These are phyloP conservation scores for Malacoctenus gilli DNA, from an alignment of 2,797 vertebrate species.

Conservation along the genomic window DNA sequence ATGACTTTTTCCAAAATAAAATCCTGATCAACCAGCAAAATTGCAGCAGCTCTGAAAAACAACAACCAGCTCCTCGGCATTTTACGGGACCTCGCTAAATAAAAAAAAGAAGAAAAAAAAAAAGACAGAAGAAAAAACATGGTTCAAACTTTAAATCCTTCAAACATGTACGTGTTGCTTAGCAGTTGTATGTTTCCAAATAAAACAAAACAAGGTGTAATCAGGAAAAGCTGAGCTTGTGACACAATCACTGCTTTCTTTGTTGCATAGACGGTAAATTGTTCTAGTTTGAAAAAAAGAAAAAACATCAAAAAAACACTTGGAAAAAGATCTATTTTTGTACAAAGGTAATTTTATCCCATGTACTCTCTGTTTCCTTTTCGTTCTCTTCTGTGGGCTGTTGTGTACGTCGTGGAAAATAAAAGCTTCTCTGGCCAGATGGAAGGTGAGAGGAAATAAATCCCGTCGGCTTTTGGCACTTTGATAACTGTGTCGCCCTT, in stretches of 20 bases:
- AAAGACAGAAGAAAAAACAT: constrained; percentile 7
- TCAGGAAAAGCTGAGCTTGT: constrained; percentile 75
- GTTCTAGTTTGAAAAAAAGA: constrained; percentile 62
- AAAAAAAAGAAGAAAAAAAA: constrained; percentile 37
- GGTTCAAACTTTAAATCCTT: constrained; percentile 59
- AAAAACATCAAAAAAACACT: constrained; percentile 68
- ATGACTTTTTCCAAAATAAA: constrained; percentile 47
- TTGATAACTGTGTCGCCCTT: constrained; percentile 68
- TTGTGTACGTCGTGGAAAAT: constrained; percentile 78
- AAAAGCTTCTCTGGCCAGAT: constrained; percentile 58
- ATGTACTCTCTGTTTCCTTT: constrained; percentile 78
- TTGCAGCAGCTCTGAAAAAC: constrained; percentile 70
- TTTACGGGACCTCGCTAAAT: constrained; percentile 66
- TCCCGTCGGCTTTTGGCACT: constrained; percentile 55
- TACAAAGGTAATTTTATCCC: constrained; percentile 98
- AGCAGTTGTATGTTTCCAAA: constrained; percentile 64
- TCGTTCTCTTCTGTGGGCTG: constrained; percentile 80
- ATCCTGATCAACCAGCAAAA: constrained; percentile 69
- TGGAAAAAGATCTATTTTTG: constrained; percentile 98
- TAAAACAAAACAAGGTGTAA: constrained; percentile 48
- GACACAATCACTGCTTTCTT: constrained; percentile 83
- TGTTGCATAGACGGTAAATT: constrained; percentile 73
- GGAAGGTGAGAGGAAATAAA: constrained; percentile 39
- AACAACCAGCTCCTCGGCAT: constrained; percentile 67
- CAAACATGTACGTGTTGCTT: constrained; percentile 73